These are phyloP conservation scores for Dolomedes plantarius DNA, from an alignment of 2,888 invertebrate genomes.

Conservation along the genomic window DNA sequence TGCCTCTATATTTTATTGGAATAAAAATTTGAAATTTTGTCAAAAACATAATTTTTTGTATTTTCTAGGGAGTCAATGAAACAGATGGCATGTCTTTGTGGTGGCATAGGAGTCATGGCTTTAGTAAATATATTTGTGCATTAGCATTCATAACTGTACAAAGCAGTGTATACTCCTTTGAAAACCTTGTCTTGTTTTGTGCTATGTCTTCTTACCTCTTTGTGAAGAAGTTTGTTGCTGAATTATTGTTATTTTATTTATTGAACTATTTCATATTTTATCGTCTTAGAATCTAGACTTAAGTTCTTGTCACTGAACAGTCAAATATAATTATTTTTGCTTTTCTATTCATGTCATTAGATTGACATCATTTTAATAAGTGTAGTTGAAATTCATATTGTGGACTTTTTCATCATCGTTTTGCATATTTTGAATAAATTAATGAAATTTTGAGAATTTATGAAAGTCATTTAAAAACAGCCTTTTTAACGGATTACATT, in stretches of 20 bases:
- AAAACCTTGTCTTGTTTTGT: neutral
- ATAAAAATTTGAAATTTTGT: too few relatives aligned
- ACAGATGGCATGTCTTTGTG: constrained; percentile 69
- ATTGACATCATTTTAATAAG: too few relatives aligned
- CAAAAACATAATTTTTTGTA: too few relatives aligned
- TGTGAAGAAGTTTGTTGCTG: neutral
- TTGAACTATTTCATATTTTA: neutral
- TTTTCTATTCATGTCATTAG: neutral
- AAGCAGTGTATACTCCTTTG: neutral
- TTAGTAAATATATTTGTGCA: constrained; percentile 45
- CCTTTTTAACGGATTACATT: too few relatives aligned
- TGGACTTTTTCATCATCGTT: too few relatives aligned
- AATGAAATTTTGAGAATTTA: too few relatives aligned
- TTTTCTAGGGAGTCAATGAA: constrained; percentile 71
- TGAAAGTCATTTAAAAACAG: too few relatives aligned
- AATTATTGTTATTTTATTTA: constrained; percentile 1
- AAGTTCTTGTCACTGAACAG: neutral
- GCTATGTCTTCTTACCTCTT: too few relatives aligned
- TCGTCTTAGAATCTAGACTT: neutral
- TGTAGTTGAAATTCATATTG: too few relatives aligned
- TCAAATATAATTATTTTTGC: neutral
- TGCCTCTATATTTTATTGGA: too few relatives aligned
- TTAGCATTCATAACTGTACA: constrained; percentile 6
- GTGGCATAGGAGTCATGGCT: constrained; percentile 72
- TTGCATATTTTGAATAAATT: too few relatives aligned